Conservation (phyloP, 2,888 invertebrate genomes). For the Tetragonisca angustula region DNA sequence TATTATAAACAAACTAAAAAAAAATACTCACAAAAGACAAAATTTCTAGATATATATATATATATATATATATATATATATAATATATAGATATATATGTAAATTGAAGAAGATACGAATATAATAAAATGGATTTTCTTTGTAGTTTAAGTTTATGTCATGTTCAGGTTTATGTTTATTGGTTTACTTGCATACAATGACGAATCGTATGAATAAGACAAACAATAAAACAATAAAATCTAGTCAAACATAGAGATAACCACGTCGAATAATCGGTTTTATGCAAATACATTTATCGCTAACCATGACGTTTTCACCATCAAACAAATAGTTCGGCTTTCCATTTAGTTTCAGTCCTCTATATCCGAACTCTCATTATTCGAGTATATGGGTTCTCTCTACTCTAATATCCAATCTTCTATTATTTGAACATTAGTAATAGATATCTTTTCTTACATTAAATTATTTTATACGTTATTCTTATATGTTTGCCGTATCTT, state of each 20-base stretch:
- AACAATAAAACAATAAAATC: constrained; percentile 46
- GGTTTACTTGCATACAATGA: constrained; percentile 16
- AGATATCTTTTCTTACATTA: too few relatives aligned
- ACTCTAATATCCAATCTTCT: too few relatives aligned
- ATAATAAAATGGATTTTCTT: neutral
- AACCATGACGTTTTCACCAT: constrained; percentile 18
- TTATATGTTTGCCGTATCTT: too few relatives aligned
- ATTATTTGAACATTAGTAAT: too few relatives aligned
- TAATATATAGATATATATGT: too few relatives aligned
- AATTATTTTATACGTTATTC: too few relatives aligned
- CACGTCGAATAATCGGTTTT: constrained; percentile 21
- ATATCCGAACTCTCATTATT: too few relatives aligned
- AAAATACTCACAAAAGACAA: too few relatives aligned
- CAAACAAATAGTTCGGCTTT: neutral
- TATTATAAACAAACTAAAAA: neutral
- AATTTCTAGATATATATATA: neutral
- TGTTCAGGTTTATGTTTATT: neutral
- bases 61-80: too few relatives aligned
- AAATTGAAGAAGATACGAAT: neutral
- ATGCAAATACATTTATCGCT: constrained; percentile 54
- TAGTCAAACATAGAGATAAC: constrained; percentile 44
- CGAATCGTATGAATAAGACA: constrained; percentile 19
- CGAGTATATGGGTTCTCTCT: too few relatives aligned
- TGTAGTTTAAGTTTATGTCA: neutral
- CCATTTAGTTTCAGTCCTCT: too few relatives aligned